phyloP scores from a whole-genome alignment of 2,113 vertebrate genomes.

The Cnemophilus loriae region DNA sequence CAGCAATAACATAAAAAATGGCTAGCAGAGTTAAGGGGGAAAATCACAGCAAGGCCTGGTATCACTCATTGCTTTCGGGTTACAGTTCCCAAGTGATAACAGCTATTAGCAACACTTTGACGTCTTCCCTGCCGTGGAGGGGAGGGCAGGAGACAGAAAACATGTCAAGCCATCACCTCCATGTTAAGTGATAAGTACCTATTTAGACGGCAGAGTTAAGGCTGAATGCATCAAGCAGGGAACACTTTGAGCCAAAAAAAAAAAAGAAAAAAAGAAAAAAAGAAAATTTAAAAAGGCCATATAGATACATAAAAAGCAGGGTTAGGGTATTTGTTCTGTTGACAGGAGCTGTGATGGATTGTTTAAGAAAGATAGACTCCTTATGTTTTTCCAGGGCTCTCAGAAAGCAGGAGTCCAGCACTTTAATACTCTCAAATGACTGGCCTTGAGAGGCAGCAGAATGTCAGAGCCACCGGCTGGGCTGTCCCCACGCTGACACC shows the following conservation, averaged over 20 bases:
- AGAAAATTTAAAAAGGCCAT: not conserved
- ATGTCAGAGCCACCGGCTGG: conserved; percentile 2
- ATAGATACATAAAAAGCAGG: conserved; percentile 58
- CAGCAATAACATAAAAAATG: conserved; percentile 13
- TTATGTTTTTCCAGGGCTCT: conserved; percentile 62
- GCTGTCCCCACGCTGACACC: conserved; percentile 25
- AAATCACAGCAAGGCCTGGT: conserved; percentile 46
- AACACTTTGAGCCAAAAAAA: conserved; percentile 59
- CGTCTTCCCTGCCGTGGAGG: conserved; percentile 64
- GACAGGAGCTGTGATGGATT: conserved; percentile 73
- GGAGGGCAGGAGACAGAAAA: conserved; percentile 68
- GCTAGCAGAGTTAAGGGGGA: conserved; percentile 11
- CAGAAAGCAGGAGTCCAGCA: conserved; percentile 63
- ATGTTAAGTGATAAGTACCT: conserved; percentile 77
- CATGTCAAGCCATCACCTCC: conserved; percentile 72
- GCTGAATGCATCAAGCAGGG: conserved; percentile 62
- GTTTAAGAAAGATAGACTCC: conserved; percentile 70
- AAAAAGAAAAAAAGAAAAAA: not conserved
- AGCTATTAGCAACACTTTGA: conserved; percentile 74
- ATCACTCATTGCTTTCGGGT: conserved; percentile 66
- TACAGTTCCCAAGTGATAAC: conserved; percentile 73
- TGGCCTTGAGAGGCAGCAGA: conserved; percentile 63
- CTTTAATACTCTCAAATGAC: conserved; percentile 69
- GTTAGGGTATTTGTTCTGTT: conserved; percentile 71
- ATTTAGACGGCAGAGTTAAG: conserved; percentile 72